These are phyloP conservation scores for Pteromalus puparum DNA, from an alignment of 1,140 invertebrate species.

Conservation along the genomic window DNA sequence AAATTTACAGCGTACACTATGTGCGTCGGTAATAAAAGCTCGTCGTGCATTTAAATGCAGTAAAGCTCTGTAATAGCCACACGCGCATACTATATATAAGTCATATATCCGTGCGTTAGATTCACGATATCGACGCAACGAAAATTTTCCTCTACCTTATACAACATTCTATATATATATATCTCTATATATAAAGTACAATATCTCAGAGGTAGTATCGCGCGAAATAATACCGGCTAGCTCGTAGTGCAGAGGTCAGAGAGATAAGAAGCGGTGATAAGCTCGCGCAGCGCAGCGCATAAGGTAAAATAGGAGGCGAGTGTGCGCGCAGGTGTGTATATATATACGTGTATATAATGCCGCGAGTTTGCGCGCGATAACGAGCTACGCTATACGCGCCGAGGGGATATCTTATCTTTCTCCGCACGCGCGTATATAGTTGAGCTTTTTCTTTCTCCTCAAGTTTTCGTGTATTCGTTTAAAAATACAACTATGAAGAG, in stretches of 20 bases:
- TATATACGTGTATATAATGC: neutral
- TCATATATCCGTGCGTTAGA: neutral
- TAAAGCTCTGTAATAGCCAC: no score
- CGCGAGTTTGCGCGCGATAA: conserved; percentile 38
- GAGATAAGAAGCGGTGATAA: conserved; percentile 40
- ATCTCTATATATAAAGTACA: neutral
- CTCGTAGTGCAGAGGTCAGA: conserved; percentile 39
- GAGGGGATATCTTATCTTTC: conserved; percentile 44
- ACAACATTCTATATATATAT: neutral
- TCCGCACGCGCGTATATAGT: neutral
- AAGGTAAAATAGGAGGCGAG: conserved; percentile 34
- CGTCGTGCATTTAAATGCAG: no score
- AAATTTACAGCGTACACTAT: no score
- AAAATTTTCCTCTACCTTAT: no score
- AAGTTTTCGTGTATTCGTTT: neutral
- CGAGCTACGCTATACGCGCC: conserved; percentile 8
- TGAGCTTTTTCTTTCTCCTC: neutral
- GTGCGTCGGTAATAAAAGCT: no score
- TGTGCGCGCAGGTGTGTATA: neutral
- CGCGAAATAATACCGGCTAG: neutral
- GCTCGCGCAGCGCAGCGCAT: neutral
- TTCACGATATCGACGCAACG: no score
- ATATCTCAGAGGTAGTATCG: neutral
- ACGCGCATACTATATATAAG: neutral
- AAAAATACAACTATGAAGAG: neutral